These are phyloP conservation scores for Leptinotarsa undecemlineata DNA, from an alignment of 1,140 invertebrate genomes.

Conservation along the genomic window DNA sequence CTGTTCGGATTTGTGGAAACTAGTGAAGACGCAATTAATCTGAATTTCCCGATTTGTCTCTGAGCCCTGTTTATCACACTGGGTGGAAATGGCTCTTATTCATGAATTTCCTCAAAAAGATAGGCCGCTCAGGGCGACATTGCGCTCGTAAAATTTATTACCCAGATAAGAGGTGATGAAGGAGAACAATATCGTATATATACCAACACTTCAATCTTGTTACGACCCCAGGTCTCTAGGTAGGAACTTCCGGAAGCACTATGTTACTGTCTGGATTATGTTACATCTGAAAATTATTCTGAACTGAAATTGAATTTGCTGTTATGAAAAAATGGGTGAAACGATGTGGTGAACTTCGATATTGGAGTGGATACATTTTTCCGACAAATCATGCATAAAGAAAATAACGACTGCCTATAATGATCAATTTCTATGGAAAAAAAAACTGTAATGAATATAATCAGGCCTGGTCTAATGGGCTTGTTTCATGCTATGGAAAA, in stretches of 20 bases:
- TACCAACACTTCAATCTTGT: constrained; percentile 24
- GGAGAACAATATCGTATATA: constrained; percentile 24
- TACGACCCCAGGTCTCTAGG: constrained; percentile 1
- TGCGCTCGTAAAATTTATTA: constrained; percentile 18
- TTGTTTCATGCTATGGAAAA: no score
- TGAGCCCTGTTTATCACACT: no score
- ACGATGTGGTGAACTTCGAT: no score
- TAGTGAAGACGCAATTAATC: no score
- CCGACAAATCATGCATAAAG: no score
- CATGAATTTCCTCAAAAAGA: constrained; percentile 11
- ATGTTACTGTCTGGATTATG: constrained; percentile 17
- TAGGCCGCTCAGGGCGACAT: constrained; percentile 13
- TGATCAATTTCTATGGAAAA: no score
- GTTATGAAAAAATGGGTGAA: not conserved
- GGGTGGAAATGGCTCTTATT: not conserved
- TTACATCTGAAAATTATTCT: not conserved
- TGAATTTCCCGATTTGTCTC: no score
- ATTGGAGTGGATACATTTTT: no score
- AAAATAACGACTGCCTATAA: no score
- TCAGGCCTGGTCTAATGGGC: no score
- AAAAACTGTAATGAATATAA: no score
- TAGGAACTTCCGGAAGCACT: constrained; percentile 10
- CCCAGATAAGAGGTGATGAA: constrained; percentile 23
- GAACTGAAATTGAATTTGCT: not conserved
- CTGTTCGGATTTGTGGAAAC: no score